Evolutionary conservation across 2,888 invertebrate genomes (phyloP), one percentile per base, ranked within the genome.

Genomic region (Labia minor): DNA sequence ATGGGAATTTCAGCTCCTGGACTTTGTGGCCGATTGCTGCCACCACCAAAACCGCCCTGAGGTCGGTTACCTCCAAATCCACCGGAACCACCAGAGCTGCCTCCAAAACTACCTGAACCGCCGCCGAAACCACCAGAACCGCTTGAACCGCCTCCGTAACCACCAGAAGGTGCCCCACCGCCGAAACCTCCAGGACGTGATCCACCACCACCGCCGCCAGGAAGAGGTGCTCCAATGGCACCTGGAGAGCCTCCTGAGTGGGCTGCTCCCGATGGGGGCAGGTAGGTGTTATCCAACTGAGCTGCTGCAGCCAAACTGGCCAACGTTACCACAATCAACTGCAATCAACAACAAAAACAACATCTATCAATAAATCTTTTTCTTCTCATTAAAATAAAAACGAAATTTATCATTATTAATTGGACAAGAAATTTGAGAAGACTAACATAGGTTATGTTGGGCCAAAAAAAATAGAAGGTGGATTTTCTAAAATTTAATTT

Each of bases 271-370:
- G 80, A 77, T 20, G 83, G 84, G 6, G 84, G 84, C 69, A 84
- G 74, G 71, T 84, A 84, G 67, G 80, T 82, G 74, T 82, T 84
- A 69, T 83, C 83, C 71, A 84, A 74, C 67, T 80, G 79, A 65
- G 78, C 81, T 63, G 81, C 81, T 64, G 78, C 77, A 71, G 79
- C 77, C 68, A 78, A 73, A 69, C 80, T 77, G 68, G 81, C 71
- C 65, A 82, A 71, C 68, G 75, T 74, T 68, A 78, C 75, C 67
- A 79, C 73, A 66, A 82, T 71, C 70, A 81, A 74, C 82, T 82
- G 77, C 64, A 78, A 78, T 37, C 67, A 66, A 69, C 62, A 66
- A 63, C 63, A 20, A 26, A 8, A 26, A 26, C 26, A 26, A 26
- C 4, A 8, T 26, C 26, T 26, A 26, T 26, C 26, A n/a, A n/a